Conservation (phyloP, 2,113 vertebrate genomes). For the Poeciliopsis occidentalis region DNA sequence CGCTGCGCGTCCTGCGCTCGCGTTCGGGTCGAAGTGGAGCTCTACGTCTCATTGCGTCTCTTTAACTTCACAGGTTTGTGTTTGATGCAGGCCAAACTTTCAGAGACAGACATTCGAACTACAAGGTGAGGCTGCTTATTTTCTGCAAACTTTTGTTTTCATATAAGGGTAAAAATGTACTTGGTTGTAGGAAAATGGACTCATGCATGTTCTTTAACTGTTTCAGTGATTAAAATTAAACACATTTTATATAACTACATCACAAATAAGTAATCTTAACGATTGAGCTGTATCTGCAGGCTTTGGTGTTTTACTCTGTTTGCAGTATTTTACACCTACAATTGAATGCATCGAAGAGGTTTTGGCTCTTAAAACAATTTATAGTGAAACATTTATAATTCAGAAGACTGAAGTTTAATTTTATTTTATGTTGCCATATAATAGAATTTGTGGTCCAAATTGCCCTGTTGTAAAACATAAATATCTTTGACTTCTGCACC, state of each 20-base stretch:
- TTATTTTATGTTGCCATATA: too few relatives aligned
- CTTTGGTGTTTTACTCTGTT: background rate
- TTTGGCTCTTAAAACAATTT: background rate
- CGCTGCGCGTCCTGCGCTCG: background rate
- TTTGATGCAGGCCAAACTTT: slow-evolving; percentile 93
- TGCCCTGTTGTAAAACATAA: too few relatives aligned
- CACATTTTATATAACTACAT: too few relatives aligned
- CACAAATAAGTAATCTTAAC: background rate
- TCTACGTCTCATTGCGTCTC: background rate
- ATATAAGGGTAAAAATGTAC: background rate
- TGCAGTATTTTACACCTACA: background rate
- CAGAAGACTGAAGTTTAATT: too few relatives aligned
- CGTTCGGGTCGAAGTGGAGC: background rate
- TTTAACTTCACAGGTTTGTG: slow-evolving; percentile 75
- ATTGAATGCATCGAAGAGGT: too few relatives aligned
- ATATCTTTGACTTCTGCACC: background rate
- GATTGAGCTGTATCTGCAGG: background rate
- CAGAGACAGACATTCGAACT: slow-evolving; percentile 87
- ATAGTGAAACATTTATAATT: background rate
- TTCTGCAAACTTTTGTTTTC: background rate
- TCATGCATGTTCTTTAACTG: too few relatives aligned
- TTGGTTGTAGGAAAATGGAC: background rate
- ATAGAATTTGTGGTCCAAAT: too few relatives aligned
- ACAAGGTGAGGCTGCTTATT: slow-evolving; percentile 81
- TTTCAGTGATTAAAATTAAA: too few relatives aligned